Percentiles rank a stretch among this genome's conserved stretches.
Conservation (phyloP, 2,797 vertebrate genomes). For the Megaceryle alcyon region DNA sequence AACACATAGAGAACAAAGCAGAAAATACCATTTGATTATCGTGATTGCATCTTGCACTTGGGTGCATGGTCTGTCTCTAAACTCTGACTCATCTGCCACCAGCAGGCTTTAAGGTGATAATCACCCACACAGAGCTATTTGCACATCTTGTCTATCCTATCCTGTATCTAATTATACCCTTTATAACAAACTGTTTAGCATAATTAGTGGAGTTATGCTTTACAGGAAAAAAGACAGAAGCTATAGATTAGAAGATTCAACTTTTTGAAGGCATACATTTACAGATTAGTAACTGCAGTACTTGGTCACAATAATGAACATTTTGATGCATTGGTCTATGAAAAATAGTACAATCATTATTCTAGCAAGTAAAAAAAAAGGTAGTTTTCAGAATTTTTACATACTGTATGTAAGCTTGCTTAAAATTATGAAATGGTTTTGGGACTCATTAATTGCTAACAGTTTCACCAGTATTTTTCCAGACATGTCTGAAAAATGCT, state of each 20-base stretch:
- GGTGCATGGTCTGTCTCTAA: constrained; percentile 31
- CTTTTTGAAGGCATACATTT: constrained; percentile 31
- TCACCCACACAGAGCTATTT: constrained; percentile 69
- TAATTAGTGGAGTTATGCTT: constrained; percentile 67
- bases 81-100: constrained; percentile 59
- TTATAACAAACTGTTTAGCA: constrained; percentile 63
- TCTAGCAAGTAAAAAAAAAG: constrained; percentile 50
- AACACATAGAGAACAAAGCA: constrained; percentile 2
- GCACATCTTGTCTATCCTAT: constrained; percentile 62
- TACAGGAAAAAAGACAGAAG: constrained; percentile 50
- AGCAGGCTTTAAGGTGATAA: constrained; percentile 67
- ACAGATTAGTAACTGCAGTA: constrained; percentile 37
- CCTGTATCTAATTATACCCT: constrained; percentile 64
- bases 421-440: constrained; percentile 66
- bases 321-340: constrained; percentile 16
- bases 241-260: constrained; percentile 25
- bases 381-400: constrained; percentile 18
- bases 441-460: constrained; percentile 78
- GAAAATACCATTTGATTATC: constrained; percentile 38
- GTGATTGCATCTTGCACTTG: constrained; percentile 40
- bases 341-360: background rate
- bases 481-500: constrained; percentile 73
- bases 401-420: constrained; percentile 23
- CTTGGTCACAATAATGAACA: constrained; percentile 48
- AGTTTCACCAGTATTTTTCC: constrained; percentile 66